Conservation (phyloP, 23 tunicate genomes). For the Styela plicata region DNA sequence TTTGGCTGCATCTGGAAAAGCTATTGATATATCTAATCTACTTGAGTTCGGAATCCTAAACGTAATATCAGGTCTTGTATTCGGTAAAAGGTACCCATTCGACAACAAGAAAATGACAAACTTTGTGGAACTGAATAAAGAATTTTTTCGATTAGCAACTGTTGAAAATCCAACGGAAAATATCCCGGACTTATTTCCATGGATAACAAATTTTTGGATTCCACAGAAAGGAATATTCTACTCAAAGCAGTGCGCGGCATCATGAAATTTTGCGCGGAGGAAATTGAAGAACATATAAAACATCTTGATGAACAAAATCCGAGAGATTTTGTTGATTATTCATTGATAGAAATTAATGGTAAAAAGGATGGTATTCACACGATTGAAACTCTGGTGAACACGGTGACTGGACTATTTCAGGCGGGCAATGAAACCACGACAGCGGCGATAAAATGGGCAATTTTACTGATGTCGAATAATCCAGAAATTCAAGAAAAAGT, state of each 20-base stretch:
- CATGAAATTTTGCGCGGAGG: background rate
- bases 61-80: background rate
- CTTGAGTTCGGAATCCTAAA: conserved; percentile 27
- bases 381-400: background rate
- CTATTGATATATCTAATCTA: conserved; percentile 1
- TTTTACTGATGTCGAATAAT: conserved; percentile 19
- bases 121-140: background rate
- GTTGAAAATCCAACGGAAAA: background rate
- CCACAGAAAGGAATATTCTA: conserved; percentile 6
- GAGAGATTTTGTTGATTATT: conserved; percentile 26
- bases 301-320: conserved; percentile 18
- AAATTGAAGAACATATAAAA: background rate
- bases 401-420: conserved; percentile 10
- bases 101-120: background rate
- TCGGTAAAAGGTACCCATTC: conserved; percentile 5
- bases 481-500: conserved; percentile 24
- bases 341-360: conserved; percentile 1
- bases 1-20: background rate
- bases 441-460: conserved; percentile 23
- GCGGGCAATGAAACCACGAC: conserved; percentile 32
- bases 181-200: conserved; percentile 12
- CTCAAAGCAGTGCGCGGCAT: background rate
- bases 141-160: background rate
- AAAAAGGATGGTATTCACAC: background rate
- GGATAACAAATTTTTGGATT: conserved; percentile 18